Conservation (phyloP, 2,113 vertebrate genomes). For the Holacanthus passer region DNA sequence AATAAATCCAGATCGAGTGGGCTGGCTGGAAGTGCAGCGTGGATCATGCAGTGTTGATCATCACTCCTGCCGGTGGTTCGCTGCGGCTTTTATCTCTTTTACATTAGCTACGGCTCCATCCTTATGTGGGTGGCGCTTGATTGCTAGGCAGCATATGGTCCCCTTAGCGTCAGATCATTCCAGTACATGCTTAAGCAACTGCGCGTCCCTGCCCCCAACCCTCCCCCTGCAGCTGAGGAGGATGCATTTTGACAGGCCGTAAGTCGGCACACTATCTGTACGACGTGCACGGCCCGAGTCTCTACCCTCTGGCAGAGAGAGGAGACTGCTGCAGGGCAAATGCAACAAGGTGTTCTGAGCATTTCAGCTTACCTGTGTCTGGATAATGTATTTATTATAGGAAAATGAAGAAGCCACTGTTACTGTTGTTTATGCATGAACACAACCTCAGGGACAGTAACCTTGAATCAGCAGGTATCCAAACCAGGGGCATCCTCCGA, state of each 20-base stretch:
- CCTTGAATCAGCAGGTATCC: not conserved
- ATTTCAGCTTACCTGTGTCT: not conserved
- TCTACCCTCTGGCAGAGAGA: constrained; percentile 13
- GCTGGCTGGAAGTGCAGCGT: constrained; percentile 64
- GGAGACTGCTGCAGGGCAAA: constrained; percentile 28
- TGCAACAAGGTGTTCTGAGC: not conserved
- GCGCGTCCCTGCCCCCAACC: constrained; percentile 53
- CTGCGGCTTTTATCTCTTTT: constrained; percentile 77
- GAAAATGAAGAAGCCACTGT: not conserved
- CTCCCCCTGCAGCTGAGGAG: constrained; percentile 35
- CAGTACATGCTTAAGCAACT: constrained; percentile 65
- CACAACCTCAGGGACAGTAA: not conserved
- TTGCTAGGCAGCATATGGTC: constrained; percentile 80
- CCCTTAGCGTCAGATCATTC: constrained; percentile 71
- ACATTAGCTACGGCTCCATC: constrained; percentile 68
- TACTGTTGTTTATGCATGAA: not conserved
- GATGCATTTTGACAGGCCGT: constrained; percentile 45
- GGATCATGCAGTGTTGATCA: constrained; percentile 65
- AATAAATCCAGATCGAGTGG: constrained; percentile 75
- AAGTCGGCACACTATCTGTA: constrained; percentile 34
- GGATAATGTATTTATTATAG: not conserved
- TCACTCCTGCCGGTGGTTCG: constrained; percentile 67
- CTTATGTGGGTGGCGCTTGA: constrained; percentile 77
- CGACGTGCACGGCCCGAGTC: constrained; percentile 10
- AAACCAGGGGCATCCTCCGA: not conserved